These are phyloP conservation scores for Pardosa pseudoannulata DNA, from an alignment of 2,888 invertebrate species.

Conservation along the genomic window DNA sequence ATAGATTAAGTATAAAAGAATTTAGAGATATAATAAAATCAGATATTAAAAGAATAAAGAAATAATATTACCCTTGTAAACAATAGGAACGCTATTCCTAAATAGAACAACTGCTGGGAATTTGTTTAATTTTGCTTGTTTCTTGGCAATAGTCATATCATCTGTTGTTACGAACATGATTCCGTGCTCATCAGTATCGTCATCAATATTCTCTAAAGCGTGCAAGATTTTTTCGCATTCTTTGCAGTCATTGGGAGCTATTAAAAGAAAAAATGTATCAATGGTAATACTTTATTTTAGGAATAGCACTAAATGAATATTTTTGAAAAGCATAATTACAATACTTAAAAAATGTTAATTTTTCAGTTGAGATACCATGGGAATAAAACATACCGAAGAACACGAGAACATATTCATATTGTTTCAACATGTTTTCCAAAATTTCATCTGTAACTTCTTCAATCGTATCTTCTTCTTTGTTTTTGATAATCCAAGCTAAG, in stretches of 20 bases:
- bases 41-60: too few species aligned
- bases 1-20: too few species aligned
- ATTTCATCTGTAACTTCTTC: conserved; percentile 96
- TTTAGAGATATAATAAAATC: too few species aligned
- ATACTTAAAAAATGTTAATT: too few species aligned
- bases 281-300: too few species aligned
- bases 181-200: conserved; percentile 93
- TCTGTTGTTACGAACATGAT: conserved; percentile 97
- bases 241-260: conserved; percentile 82
- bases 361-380: too few species aligned
- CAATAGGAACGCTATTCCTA: conserved; percentile 91
- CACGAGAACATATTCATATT: conserved; percentile 94
- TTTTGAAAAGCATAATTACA: too few species aligned
- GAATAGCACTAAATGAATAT: too few species aligned
- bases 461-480: conserved; percentile 91
- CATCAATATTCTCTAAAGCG: conserved; percentile 93
- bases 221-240: conserved; percentile 90
- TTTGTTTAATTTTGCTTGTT: conserved; percentile 86
- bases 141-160: conserved; percentile 86
- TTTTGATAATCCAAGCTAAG: conserved; percentile 89
- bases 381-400: conserved; percentile 92
- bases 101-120: conserved; percentile 93
- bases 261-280: too few species aligned
- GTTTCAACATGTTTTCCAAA: conserved; percentile 88
- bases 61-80: conserved; percentile 84